phyloP scores from a whole-genome alignment of 2,888 invertebrate genomes.

The Camponotus fellah region DNA sequence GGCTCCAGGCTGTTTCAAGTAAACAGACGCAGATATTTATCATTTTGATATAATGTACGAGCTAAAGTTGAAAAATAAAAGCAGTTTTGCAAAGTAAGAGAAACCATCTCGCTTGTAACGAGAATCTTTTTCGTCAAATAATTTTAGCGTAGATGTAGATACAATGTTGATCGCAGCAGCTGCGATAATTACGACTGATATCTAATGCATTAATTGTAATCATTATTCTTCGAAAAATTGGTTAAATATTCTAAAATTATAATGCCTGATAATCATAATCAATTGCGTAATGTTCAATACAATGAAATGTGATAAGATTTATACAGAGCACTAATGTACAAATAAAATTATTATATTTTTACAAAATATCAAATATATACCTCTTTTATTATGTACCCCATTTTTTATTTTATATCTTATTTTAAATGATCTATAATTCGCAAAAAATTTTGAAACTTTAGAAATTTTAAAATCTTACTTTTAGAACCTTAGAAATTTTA shows the following conservation, averaged over 20 bases:
- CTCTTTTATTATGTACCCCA: neutral
- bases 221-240: neutral
- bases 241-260: constrained; percentile 1
- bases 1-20: constrained; percentile 41
- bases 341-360: constrained; percentile 53
- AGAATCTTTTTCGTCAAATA: constrained; percentile 7
- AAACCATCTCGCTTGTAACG: neutral
- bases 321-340: constrained; percentile 56
- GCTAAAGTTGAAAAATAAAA: neutral
- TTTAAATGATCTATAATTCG: neutral
- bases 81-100: constrained; percentile 20
- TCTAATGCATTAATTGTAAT: neutral
- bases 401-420: neutral
- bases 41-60: constrained; percentile 34
- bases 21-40: constrained; percentile 48
- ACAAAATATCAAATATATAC: neutral
- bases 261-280: neutral
- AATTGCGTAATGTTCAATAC: constrained; percentile 4
- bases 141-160: neutral
- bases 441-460: neutral
- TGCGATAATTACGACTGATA: neutral
- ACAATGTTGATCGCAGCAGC: neutral
- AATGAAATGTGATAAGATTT: constrained; percentile 47
- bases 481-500: neutral
- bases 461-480: neutral